Percentiles rank a stretch among this genome's conserved stretches.
These are phyloP conservation scores for Malaclemys terrapin DNA, from an alignment of 2,113 vertebrate species.

Conservation along the genomic window DNA sequence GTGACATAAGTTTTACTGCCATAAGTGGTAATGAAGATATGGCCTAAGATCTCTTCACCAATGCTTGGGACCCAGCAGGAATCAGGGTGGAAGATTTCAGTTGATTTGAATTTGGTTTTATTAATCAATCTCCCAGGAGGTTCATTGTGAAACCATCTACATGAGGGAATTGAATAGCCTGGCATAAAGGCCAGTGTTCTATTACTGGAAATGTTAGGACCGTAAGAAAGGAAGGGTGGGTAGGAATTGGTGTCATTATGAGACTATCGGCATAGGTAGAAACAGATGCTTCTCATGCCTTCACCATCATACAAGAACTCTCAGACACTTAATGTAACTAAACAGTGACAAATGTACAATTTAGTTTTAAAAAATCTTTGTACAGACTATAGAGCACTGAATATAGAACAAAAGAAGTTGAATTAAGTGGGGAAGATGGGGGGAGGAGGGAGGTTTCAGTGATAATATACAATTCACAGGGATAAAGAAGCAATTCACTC, in stretches of 20 bases:
- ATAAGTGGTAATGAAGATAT: no score
- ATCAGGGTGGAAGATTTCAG: no score
- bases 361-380: neutral
- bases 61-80: no score
- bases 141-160: neutral
- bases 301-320: neutral
- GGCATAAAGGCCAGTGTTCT: neutral
- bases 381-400: neutral
- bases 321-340: neutral
- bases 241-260: neutral
- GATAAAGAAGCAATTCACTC: neutral
- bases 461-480: neutral
- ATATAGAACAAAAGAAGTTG: neutral
- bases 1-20: no score
- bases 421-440: neutral
- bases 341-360: neutral
- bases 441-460: neutral
- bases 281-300: neutral
- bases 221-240: neutral
- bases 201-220: neutral
- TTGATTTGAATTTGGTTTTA: no score
- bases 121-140: no score
- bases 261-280: neutral
- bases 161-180: neutral
- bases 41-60: no score